Conservation (phyloP, 1,140 invertebrate genomes). For the Megalopta genalis region DNA sequence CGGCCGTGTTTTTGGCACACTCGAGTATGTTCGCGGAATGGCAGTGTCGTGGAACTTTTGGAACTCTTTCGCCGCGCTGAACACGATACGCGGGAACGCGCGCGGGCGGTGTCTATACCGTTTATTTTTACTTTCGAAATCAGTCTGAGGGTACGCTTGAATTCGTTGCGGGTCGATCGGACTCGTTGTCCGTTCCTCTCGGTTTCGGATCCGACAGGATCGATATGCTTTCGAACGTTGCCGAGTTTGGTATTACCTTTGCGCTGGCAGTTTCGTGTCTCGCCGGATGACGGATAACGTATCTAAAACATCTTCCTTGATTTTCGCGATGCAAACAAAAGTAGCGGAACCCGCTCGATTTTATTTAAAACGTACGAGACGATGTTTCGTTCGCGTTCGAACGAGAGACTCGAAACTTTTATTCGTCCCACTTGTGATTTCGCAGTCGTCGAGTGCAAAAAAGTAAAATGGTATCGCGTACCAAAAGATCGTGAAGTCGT, state of each 20-base stretch:
- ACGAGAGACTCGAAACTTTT: too few species aligned
- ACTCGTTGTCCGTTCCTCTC: not conserved
- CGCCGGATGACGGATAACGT: not conserved
- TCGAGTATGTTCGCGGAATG: conserved; percentile 44
- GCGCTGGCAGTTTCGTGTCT: not conserved
- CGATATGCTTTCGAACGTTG: not conserved
- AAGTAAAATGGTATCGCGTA: too few species aligned
- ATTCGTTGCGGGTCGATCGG: conserved; percentile 7
- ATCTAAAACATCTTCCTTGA: not conserved
- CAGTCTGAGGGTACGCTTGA: conserved; percentile 49
- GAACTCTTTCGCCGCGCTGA: conserved; percentile 11
- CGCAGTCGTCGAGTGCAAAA: too few species aligned
- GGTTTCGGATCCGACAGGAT: not conserved
- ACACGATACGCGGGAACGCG: conserved; percentile 18
- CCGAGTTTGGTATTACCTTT: not conserved
- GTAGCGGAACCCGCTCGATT: not conserved
- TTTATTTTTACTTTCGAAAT: conserved; percentile 58
- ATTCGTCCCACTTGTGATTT: too few species aligned
- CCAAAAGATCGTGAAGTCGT: too few species aligned
- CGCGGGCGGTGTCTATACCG: not conserved
- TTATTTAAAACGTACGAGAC: too few species aligned
- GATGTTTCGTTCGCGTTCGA: too few species aligned
- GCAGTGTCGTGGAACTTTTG: conserved; percentile 54
- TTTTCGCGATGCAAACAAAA: not conserved
- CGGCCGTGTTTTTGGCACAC: conserved; percentile 18